phyloP scores from a whole-genome alignment of 2,797 vertebrate genomes.

The Cetoscarus ocellatus region DNA sequence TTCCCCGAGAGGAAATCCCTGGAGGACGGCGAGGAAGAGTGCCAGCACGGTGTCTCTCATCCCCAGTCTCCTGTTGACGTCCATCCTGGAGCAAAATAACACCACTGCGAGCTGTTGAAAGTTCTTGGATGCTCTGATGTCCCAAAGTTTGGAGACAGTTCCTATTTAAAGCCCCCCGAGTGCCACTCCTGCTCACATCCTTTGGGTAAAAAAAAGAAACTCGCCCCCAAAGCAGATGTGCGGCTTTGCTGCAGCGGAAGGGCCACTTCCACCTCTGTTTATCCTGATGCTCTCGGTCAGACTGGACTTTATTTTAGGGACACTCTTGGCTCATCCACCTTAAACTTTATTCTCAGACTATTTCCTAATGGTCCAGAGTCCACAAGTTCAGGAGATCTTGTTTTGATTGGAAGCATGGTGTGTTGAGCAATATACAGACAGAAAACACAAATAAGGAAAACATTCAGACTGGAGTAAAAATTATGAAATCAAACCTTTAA shows the following conservation, averaged over 20 bases:
- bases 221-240: constrained; percentile 86
- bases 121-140: constrained; percentile 73
- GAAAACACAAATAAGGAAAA: background rate
- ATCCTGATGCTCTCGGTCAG: constrained; percentile 67
- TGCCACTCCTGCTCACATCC: constrained; percentile 85
- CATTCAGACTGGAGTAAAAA: background rate
- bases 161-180: constrained; percentile 84
- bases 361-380: constrained; percentile 29
- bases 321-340: constrained; percentile 57
- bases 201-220: constrained; percentile 70
- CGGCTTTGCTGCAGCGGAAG: constrained; percentile 81
- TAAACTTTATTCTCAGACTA: constrained; percentile 28
- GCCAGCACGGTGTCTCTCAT: constrained; percentile 72
- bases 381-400: background rate
- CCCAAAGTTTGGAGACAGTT: constrained; percentile 68
- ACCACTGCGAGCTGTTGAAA: constrained; percentile 47
- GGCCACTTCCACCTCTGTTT: constrained; percentile 81
- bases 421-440: background rate
- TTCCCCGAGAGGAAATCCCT: constrained; percentile 68
- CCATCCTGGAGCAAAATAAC: constrained; percentile 60
- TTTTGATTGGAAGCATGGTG: constrained; percentile 9
- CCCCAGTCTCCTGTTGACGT: constrained; percentile 54
- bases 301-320: constrained; percentile 70
- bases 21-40: constrained; percentile 78
- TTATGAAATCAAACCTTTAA: background rate